Evolutionary conservation across 2,888 invertebrate species (phyloP).

Genomic region (Amblyjoppa proteus): DNA sequence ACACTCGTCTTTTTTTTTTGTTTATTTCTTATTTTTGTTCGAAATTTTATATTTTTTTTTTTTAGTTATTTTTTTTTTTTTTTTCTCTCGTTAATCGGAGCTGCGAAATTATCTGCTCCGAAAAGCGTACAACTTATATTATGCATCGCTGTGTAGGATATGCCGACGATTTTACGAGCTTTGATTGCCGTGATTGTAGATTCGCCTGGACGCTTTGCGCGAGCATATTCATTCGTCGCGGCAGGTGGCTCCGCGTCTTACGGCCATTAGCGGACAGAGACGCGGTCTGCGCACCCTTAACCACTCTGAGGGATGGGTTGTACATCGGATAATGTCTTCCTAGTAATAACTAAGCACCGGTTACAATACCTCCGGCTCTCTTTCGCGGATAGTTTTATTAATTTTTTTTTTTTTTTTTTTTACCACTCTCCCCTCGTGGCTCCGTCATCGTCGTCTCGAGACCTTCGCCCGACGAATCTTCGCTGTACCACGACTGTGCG

Average conservation of each 20-base stretch:
- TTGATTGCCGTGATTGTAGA: slow-evolving; percentile 51
- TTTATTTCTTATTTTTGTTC: not conserved
- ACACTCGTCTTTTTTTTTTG: not conserved
- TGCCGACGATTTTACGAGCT: slow-evolving; percentile 18
- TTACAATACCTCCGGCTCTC: slow-evolving; percentile 63
- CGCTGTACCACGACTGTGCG: slow-evolving; percentile 46
- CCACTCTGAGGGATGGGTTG: slow-evolving; percentile 48
- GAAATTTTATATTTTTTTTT: not conserved
- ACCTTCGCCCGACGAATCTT: slow-evolving; percentile 47
- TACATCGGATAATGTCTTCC: slow-evolving; percentile 73
- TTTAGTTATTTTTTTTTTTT: slow-evolving; percentile 5
- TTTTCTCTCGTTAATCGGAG: slow-evolving; percentile 1
- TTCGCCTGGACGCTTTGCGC: slow-evolving; percentile 47
- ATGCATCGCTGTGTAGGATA: slow-evolving; percentile 3
- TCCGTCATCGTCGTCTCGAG: slow-evolving; percentile 28
- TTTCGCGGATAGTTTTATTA: slow-evolving; percentile 6
- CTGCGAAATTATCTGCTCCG: not conserved
- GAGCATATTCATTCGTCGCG: slow-evolving; percentile 67
- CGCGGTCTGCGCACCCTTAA: slow-evolving; percentile 44
- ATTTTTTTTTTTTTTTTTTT: slow-evolving; percentile 39
- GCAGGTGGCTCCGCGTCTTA: slow-evolving; percentile 69
- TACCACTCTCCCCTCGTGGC: slow-evolving; percentile 4
- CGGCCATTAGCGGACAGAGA: slow-evolving; percentile 67
- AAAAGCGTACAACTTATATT: slow-evolving; percentile 3
- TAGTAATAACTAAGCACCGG: slow-evolving; percentile 75